A percentile compares a stretch with the other conserved stretches of the same genome.
Conservation (phyloP, 1,140 invertebrate genomes). For the Melanaphis sacchari region DNA sequence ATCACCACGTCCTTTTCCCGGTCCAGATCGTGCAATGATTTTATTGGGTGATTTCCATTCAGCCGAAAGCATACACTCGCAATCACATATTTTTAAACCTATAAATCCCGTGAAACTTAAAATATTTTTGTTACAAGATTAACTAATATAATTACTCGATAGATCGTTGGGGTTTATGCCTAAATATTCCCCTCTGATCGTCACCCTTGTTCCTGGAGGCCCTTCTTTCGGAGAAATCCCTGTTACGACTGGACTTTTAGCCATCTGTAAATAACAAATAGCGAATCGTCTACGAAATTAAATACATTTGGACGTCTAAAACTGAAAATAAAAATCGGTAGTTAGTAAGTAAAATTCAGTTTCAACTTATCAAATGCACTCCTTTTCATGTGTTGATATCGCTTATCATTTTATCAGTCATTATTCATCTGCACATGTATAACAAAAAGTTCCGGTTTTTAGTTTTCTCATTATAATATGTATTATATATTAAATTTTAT, state of each 20-base stretch:
- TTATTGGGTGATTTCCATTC: constrained; percentile 99
- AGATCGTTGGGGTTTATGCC: constrained; percentile 85
- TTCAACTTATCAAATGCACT: not conserved
- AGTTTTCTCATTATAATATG: not conserved
- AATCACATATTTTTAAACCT: constrained; percentile 94
- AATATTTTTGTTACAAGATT: not conserved
- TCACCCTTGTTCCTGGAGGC: constrained; percentile 93
- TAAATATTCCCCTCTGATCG: constrained; percentile 94
- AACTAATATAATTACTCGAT: constrained; percentile 71
- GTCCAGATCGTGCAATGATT: constrained; percentile 93
- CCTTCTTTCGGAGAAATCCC: constrained; percentile 98
- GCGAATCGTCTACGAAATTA: not conserved
- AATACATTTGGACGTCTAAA: not conserved
- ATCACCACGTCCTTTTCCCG: constrained; percentile 93
- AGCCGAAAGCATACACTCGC: constrained; percentile 91
- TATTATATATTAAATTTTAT: not conserved
- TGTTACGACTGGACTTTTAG: constrained; percentile 86
- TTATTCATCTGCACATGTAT: not conserved
- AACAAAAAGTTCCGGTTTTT: not conserved
- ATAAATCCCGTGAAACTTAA: not conserved
- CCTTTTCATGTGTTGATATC: not conserved
- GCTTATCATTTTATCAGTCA: not conserved
- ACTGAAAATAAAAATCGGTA: not conserved
- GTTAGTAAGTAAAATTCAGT: not conserved
- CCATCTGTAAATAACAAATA: constrained; percentile 66